Evolutionary conservation across 2,113 vertebrate genomes (phyloP).

Genomic region (Dipodomys spectabilis): DNA sequence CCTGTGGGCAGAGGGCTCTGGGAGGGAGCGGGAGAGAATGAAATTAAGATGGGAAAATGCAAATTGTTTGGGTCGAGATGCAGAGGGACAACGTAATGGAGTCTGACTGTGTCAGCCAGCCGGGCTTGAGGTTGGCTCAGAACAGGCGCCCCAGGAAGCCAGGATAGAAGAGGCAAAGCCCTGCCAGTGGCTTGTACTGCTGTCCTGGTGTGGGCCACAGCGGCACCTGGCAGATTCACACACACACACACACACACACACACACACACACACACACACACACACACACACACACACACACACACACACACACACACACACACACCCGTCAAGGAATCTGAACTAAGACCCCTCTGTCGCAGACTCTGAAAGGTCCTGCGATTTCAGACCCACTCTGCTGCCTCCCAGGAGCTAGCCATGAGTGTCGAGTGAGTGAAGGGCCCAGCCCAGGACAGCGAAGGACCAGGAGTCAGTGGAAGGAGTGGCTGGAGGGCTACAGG

Average conservation of each 20-base stretch:
- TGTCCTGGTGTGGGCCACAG: neutral
- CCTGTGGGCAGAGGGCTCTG: constrained; percentile 58
- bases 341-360: neutral
- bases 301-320: neutral
- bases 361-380: rapidly evolving
- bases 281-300: neutral
- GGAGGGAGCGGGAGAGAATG: constrained; percentile 56
- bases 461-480: rapidly evolving
- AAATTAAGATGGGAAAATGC: constrained; percentile 21
- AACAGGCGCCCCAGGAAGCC: too few relatives aligned
- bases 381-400: neutral
- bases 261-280: neutral
- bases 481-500: too few relatives aligned
- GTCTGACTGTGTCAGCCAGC: neutral
- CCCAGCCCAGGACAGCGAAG: too few relatives aligned
- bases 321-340: rapidly evolving
- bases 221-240: neutral
- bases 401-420: too few relatives aligned
- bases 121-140: neutral
- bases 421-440: rapidly evolving
- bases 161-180: neutral
- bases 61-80: neutral
- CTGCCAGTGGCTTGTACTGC: neutral
- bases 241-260: neutral
- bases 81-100: neutral